Evolutionary conservation across 2,113 vertebrate genomes (phyloP), one percentile per base, ranked within the genome.

Genomic region (Cebidichthys violaceus): DNA sequence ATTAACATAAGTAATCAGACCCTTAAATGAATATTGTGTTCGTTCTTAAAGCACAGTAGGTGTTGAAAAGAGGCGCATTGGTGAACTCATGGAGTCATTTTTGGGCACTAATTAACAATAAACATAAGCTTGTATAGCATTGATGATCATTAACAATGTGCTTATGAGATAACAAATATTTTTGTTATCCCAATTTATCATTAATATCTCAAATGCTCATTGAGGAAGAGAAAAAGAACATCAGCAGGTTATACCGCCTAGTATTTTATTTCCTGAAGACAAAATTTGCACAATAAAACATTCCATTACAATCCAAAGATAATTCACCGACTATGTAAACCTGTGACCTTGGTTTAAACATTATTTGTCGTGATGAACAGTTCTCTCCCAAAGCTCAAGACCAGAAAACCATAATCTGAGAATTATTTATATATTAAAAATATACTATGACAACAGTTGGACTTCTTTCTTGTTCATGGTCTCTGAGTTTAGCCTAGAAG

Each of bases 181-280:
- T 31, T 10, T 22, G 55, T 54, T 0, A 41, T 39, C 20, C 11
- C 2, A 31, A 13, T 1, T 6, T 1, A 22, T 27, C 15, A 15
- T 35, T 43, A 0, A n/a, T 57, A 67, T 66, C 22, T 57, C 35
- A 62, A 29, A 65, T 50, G 33, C 4, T 50, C 11, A 74, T 5
- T 29, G 6, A 41, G 15, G 22, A 71, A 72, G 61, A 68, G 31
- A 2, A 47, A 31, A 43, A 29, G 35, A 55, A 20, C 3, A 33
- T 8, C 52, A 79, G 11, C 54, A 57, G 37, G 31, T 64, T 77
- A 88, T 82, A 89, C 90, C 94, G 90, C 87, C 88, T 90, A 93
- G 86, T 91, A 90, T 88, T 93, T 95, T 93, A 93, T 96, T 94
- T 91, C 84, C 72, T 90, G 75, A 87, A 91, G 88, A 86, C 83